Evolutionary conservation across 2,797 vertebrate genomes (phyloP).

Genomic region (Clarias fuscus): DNA sequence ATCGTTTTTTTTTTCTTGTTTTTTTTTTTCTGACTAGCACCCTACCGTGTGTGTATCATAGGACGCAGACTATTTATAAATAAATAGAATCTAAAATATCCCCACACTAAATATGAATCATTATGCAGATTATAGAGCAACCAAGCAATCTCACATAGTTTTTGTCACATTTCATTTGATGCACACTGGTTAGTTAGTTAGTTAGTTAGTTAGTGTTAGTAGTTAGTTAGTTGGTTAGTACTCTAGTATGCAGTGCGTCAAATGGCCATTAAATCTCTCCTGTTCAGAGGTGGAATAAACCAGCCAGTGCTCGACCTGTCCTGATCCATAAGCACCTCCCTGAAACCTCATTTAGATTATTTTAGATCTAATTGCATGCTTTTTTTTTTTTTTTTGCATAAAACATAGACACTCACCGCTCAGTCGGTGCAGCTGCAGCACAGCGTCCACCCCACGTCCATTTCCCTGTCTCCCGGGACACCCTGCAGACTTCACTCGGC

Average conservation of each 20-base stretch:
- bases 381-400: background rate
- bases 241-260: background rate
- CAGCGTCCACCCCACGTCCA: background rate
- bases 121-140: no score
- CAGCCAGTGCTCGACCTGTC: background rate
- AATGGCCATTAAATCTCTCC: background rate
- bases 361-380: background rate
- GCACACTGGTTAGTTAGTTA: no score
- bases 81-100: no score
- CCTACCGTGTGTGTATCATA: no score
- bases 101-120: no score
- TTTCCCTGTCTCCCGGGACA: background rate
- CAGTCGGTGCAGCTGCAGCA: constrained; percentile 7
- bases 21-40: no score
- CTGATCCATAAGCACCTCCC: background rate
- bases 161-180: no score
- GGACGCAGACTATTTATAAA: no score
- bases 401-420: constrained; percentile 67
- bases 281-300: background rate
- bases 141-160: no score
- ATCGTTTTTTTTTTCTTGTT: no score
- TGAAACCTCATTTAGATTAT: background rate
- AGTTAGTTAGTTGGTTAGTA: background rate
- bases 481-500: background rate
- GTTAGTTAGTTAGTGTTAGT: no score